A percentile compares a stretch with the other conserved stretches of the same genome.
Evolutionary conservation across 2,113 vertebrate species (phyloP).

Genomic region (Reinhardtius hippoglossoides): DNA sequence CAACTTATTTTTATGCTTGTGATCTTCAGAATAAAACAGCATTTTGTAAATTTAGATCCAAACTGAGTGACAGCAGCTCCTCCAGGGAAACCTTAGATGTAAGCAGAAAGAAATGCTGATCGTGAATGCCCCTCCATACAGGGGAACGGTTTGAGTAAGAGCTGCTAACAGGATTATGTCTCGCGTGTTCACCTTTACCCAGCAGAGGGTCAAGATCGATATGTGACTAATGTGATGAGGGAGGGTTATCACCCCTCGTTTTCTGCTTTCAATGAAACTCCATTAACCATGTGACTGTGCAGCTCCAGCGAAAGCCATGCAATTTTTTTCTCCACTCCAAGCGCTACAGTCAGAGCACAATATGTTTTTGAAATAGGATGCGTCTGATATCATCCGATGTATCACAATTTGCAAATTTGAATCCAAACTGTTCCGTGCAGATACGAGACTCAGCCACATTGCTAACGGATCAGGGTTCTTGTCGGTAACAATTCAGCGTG

Average conservation of each 20-base stretch:
- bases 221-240: constrained; percentile 76
- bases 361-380: constrained; percentile 48
- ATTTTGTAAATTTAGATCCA: constrained; percentile 9
- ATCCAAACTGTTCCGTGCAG: constrained; percentile 8
- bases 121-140: constrained; percentile 34
- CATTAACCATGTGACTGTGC: constrained; percentile 43
- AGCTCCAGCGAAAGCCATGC: constrained; percentile 16
- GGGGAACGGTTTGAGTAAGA: constrained; percentile 40
- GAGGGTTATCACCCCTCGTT: constrained; percentile 60
- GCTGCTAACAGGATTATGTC: constrained; percentile 71
- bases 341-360: constrained; percentile 27
- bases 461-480: constrained; percentile 43
- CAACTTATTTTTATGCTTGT: constrained; percentile 17
- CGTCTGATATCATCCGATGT: constrained; percentile 41
- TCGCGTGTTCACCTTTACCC: constrained; percentile 67
- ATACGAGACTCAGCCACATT: constrained; percentile 19
- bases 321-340: constrained; percentile 26
- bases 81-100: constrained; percentile 29
- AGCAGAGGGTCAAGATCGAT: constrained; percentile 70
- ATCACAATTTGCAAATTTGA: constrained; percentile 57
- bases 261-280: constrained; percentile 59
- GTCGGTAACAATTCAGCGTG: constrained; percentile 53
- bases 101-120: constrained; percentile 51
- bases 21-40: neutral
- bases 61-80: constrained; percentile 15